Base-by-base conservation (phyloP, 2,113 vertebrate species). In the Eudyptes chrysolophus region DNA sequence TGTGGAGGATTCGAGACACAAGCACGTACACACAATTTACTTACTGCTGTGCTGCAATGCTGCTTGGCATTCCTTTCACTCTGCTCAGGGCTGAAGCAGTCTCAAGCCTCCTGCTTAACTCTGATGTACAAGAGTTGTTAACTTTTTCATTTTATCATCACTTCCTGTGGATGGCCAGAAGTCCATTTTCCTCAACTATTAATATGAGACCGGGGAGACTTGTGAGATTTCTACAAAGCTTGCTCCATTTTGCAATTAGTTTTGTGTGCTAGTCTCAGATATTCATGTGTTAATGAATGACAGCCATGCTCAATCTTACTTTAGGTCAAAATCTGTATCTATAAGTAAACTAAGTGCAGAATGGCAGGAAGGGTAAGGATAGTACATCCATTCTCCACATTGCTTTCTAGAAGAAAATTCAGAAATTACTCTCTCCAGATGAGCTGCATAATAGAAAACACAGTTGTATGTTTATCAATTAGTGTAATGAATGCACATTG, bases 21-120 rank as follows among this genome's bases (percentile, higher is more conserved):
- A 6, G 18, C 0, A 1, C 10, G 8, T 29, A 8, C 17, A 26
- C 17, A 2, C 10, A 36, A 32, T 70, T 80, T 79, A 13, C 46
- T 84, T 8, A 32, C 54, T 60, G 42, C 22, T 15, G 36, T 42
- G 30, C 29, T 84, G 58, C 46, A 68, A 4, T 6, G 10, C 54
- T 48, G 5, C 1, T 30, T 34, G 32, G 25, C 27, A 36, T 36
- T 92, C 48, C 25, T 60, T 30, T 94, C 27, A 4, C 48, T 32
- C 26, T 49, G 38, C 61, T 77, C 55, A 66, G 10, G 17, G 6
- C 61, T 71, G 65, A 74, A 77, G 64, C n/a, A 52, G 5, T 17
- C 69, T 34, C 22, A 52, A 77, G 20, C 25, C 24, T 83, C 32
- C 75, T 79, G 21, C 62, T 90, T 82, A 70, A 8, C 11, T 49